Conservation (phyloP, 2,888 invertebrate genomes). For the Scelioninae gen. 1 region DNA sequence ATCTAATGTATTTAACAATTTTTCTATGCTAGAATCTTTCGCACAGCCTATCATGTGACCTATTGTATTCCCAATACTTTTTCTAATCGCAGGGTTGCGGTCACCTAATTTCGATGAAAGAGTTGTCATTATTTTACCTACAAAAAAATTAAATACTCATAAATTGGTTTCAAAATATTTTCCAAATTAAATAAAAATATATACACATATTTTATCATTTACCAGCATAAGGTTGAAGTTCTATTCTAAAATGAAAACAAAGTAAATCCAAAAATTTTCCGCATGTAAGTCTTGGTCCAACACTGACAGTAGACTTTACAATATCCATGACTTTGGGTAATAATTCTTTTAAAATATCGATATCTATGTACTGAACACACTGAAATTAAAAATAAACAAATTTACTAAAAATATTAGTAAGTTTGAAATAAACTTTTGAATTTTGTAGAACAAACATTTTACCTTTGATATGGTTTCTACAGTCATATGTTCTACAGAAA, state of each 20-base stretch:
- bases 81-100: conserved; percentile 92
- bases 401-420: conserved; percentile 1
- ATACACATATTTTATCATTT: conserved; percentile 40
- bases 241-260: conserved; percentile 84
- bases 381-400: conserved; percentile 69
- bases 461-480: conserved; percentile 94
- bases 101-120: conserved; percentile 92
- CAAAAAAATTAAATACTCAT: background rate
- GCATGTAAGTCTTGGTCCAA: conserved; percentile 93
- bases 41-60: conserved; percentile 93
- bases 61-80: conserved; percentile 92
- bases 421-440: too few relatives aligned
- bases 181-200: background rate
- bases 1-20: conserved; percentile 87
- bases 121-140: conserved; percentile 87
- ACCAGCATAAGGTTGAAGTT: conserved; percentile 87
- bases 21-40: conserved; percentile 90
- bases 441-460: too few relatives aligned
- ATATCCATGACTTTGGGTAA: conserved; percentile 93
- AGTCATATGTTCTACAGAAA: conserved; percentile 92
- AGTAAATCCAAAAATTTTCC: conserved; percentile 91
- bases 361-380: conserved; percentile 90
- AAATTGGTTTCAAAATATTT: background rate
- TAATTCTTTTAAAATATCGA: conserved; percentile 90
- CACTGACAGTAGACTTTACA: conserved; percentile 90